Percentiles rank a stretch among this genome's conserved stretches.
Evolutionary conservation across 2,113 vertebrate species (phyloP).

Genomic region (Sialia sialis): DNA sequence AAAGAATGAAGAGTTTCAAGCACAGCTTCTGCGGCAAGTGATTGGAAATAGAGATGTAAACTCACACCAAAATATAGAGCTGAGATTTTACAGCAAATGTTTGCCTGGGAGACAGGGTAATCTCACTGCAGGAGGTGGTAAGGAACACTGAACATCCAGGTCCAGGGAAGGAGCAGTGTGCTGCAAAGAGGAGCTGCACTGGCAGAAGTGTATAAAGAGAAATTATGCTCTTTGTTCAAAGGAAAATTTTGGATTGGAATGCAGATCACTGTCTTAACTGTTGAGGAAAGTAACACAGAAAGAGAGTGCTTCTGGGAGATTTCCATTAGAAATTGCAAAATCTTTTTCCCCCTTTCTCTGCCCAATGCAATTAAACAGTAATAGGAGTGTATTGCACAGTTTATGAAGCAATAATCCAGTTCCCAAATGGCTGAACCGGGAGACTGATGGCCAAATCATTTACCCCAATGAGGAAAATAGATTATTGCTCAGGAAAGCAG

Average conservation of each 20-base stretch:
- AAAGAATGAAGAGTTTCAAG: background rate
- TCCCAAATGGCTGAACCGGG: slow-evolving; percentile 64
- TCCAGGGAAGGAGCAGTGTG: background rate
- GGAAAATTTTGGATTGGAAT: slow-evolving; percentile 33
- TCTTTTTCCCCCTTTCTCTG: slow-evolving; percentile 50
- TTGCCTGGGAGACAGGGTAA: background rate
- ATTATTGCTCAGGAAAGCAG: slow-evolving; percentile 64
- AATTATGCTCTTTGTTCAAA: slow-evolving; percentile 19
- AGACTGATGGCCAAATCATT: slow-evolving; percentile 70
- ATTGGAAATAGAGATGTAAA: background rate
- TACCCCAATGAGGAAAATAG: slow-evolving; percentile 65
- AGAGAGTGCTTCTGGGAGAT: slow-evolving; percentile 31
- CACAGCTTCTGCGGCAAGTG: background rate
- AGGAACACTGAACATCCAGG: slow-evolving; percentile 22
- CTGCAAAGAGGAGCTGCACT: slow-evolving; percentile 12
- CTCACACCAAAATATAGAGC: background rate
- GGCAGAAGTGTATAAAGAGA: background rate
- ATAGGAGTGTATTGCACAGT: slow-evolving; percentile 55
- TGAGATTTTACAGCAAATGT: background rate
- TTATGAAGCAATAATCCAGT: slow-evolving; percentile 73
- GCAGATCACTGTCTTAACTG: background rate
- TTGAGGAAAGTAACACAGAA: slow-evolving; percentile 2
- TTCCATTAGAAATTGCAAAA: slow-evolving; percentile 43
- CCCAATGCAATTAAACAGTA: slow-evolving; percentile 65
- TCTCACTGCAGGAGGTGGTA: slow-evolving; percentile 16